A percentile compares a stretch with the other conserved stretches of the same genome.
Conservation (phyloP, 2,888 invertebrate genomes). For the Ariolimax columbianus region DNA sequence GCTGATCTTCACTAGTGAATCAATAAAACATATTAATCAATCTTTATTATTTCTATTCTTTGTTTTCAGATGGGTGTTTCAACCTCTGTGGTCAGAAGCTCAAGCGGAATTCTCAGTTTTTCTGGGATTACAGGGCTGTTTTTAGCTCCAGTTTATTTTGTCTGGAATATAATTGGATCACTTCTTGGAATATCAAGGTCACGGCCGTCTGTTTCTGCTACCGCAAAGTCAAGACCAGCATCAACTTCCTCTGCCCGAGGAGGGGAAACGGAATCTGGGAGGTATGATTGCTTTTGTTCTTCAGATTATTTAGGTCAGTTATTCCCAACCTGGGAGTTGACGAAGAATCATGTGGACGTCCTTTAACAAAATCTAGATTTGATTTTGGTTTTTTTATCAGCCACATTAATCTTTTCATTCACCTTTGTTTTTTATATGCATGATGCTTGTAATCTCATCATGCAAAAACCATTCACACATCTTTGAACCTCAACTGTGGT, state of each 20-base stretch:
- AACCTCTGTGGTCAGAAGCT: slow-evolving; percentile 40
- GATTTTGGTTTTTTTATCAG: no score
- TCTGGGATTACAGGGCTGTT: slow-evolving; percentile 77
- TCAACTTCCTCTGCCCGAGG: slow-evolving; percentile 47
- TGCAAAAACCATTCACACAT: no score
- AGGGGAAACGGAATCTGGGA: slow-evolving; percentile 49
- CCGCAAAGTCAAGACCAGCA: not conserved
- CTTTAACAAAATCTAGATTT: no score
- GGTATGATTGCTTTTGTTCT: slow-evolving; percentile 3
- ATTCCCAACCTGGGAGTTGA: no score
- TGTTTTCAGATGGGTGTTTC: slow-evolving; percentile 41
- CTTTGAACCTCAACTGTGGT: no score
- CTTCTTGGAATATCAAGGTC: slow-evolving; percentile 63
- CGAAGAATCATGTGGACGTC: no score
- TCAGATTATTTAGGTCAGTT: not conserved
- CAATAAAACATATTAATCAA: no score
- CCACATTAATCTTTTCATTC: no score
- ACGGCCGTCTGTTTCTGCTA: slow-evolving; percentile 18
- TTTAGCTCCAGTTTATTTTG: slow-evolving; percentile 82
- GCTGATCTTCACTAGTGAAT: no score
- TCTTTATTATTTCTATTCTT: no score
- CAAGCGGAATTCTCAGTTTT: slow-evolving; percentile 46
- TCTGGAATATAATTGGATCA: slow-evolving; percentile 81
- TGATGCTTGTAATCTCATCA: no score
- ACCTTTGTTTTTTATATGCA: no score